phyloP scores from a whole-genome alignment of 64 coral and sea anemone genomes.

The Anthopleura sola region DNA sequence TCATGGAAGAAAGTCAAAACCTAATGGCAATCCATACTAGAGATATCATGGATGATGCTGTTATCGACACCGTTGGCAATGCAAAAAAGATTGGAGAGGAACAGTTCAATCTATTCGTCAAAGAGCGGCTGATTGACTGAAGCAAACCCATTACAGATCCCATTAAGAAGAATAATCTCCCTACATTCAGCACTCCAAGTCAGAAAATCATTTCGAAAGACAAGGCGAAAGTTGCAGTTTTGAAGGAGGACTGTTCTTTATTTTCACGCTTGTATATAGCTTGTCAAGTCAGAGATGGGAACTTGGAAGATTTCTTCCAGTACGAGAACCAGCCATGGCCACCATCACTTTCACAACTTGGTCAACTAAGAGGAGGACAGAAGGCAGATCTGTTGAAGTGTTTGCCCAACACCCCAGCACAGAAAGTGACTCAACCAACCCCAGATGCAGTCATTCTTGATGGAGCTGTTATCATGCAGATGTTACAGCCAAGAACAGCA shows the following conservation, averaged over 20 bases:
- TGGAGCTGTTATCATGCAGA: conserved; percentile 26
- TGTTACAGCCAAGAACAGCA: conserved; percentile 15
- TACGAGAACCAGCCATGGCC: conserved; percentile 31
- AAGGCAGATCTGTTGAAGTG: conserved; percentile 35
- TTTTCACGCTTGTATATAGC: conserved; percentile 26
- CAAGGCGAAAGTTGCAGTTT: not conserved
- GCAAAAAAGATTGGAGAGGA: not conserved
- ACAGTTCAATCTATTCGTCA: conserved; percentile 15
- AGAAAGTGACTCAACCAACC: not conserved
- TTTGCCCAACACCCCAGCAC: not conserved
- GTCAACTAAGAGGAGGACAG: not conserved
- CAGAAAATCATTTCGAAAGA: conserved; percentile 17
- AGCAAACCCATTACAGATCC: not conserved
- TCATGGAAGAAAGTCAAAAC: not conserved
- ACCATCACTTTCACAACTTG: not conserved
- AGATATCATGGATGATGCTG: conserved; percentile 7
- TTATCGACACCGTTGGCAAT: conserved; percentile 4
- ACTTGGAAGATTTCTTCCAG: conserved; percentile 30
- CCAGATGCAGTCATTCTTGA: not conserved
- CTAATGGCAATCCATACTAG: conserved; percentile 15
- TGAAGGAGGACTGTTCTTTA: conserved; percentile 17
- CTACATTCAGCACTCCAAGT: not conserved
- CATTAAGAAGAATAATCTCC: conserved; percentile 6
- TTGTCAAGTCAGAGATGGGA: conserved; percentile 17
- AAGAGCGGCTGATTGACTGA: conserved; percentile 15